These are phyloP conservation scores for Trissonchulus latispiculum DNA, from an alignment of 2,888 invertebrate species.

Conservation along the genomic window DNA sequence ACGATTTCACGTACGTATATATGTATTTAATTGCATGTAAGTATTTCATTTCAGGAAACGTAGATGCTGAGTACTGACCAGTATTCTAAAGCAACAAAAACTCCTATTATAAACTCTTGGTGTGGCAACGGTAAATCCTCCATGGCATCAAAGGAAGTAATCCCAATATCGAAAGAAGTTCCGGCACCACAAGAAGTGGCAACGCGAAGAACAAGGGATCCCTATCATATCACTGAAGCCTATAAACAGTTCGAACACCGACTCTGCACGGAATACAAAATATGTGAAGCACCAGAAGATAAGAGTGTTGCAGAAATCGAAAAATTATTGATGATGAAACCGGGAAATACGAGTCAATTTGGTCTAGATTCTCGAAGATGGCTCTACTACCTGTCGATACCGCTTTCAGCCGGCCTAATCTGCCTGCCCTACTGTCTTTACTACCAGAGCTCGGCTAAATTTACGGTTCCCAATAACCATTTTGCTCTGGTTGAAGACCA, in stretches of 20 bases:
- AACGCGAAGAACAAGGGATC: no score
- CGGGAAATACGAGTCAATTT: constrained; percentile 9
- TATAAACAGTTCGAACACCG: constrained; percentile 8
- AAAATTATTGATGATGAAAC: background rate
- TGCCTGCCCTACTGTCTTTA: background rate
- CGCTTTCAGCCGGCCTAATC: background rate
- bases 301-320: background rate
- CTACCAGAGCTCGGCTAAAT: constrained; percentile 12
- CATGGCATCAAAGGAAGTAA: no score
- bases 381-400: background rate
- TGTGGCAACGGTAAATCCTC: no score
- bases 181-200: no score
- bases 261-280: background rate
- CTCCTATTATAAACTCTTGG: no score
- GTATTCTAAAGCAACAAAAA: no score
- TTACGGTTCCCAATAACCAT: constrained; percentile 10
- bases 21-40: no score
- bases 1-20: no score
- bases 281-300: constrained; percentile 4
- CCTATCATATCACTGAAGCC: constrained; percentile 7
- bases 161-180: no score
- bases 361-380: background rate
- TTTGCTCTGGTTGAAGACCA: constrained; percentile 15
- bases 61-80: no score
- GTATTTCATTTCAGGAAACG: no score